Base-by-base conservation (phyloP, 2,888 invertebrate species). In the Penaeus monodon region DNA sequence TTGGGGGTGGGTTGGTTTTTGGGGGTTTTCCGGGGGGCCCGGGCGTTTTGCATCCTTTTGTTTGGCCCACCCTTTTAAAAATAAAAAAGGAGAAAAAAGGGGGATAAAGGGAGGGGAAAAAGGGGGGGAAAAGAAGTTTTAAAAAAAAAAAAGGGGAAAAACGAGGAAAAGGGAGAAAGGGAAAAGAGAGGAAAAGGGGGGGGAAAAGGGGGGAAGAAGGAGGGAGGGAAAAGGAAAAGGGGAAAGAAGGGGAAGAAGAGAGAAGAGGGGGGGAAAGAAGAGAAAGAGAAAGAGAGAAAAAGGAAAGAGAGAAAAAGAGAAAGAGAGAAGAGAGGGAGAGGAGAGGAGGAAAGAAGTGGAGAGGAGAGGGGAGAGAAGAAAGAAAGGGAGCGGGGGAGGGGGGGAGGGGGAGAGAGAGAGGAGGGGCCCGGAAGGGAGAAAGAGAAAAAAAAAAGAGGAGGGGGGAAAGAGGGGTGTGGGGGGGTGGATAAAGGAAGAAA, bases 361-460 rank as follows among this genome's bases (percentile, higher is more conserved):
- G 10, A 6, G 4, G 20, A 20, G 20, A 20, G 20, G 10, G 63
- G 38, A 65, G 33, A 33, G 29, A 2, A 8, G 63, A n/a, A 29
- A 64, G 79, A 64, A 65, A 79, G 63, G 38, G 79, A 33, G 65
- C 22, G 38, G 22, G 65, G 27, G 77, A 77, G 77, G 57, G 79
- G 33, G 79, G 4, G 4, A 57, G 17, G 4, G 4, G 4, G 17
- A 57, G 10, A 57, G 17, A 57, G 17, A 57, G 17, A 57, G 57
- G 2, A 17, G 10, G 57, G 10, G n/a, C n/a, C n/a, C n/a, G 49
- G 10, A 10, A 49, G 49, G 10, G 14, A 49, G 49, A 49, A 10
- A 49, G 49, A 49, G 14, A 49, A 7, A 10, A 10, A 49, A 7
- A 3, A 49, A 49, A 49, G 49, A n/a, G 29, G 24, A 24, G 33